These are phyloP conservation scores for Danaus plexippus DNA, from an alignment of 1,140 invertebrate genomes.

Conservation along the genomic window DNA sequence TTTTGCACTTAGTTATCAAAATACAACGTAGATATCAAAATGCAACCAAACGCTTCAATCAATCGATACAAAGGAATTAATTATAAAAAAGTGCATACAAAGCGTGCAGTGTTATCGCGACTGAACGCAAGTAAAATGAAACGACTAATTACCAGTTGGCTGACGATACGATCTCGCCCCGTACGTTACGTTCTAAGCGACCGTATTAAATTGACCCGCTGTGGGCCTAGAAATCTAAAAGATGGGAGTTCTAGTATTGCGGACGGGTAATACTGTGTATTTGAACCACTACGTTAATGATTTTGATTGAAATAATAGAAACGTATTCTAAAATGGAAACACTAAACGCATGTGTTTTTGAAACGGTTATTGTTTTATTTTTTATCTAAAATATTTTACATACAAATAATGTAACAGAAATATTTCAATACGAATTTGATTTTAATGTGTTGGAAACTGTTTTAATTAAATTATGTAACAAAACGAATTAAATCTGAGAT, in stretches of 20 bases:
- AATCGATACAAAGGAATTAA: constrained; percentile 56
- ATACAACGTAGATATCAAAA: constrained; percentile 9
- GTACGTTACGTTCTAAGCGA: constrained; percentile 6
- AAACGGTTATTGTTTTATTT: constrained; percentile 3
- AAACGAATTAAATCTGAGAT: too few species aligned
- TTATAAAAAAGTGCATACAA: constrained; percentile 54
- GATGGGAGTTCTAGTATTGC: too few species aligned
- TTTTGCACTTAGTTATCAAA: not conserved
- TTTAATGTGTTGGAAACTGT: too few species aligned
- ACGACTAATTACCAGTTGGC: constrained; percentile 50
- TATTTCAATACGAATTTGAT: too few species aligned
- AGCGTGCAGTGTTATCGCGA: constrained; percentile 46
- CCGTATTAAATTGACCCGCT: too few species aligned
- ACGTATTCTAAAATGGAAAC: constrained; percentile 1
- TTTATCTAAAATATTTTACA: too few species aligned
- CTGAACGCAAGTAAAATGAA: constrained; percentile 49
- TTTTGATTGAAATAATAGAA: constrained; percentile 22
- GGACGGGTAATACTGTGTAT: constrained; percentile 2
- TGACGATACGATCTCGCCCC: constrained; percentile 45
- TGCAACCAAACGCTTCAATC: constrained; percentile 24
- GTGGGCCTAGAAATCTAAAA: too few species aligned
- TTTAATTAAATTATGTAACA: too few species aligned
- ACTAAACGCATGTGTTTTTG: constrained; percentile 2
- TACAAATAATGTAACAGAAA: too few species aligned
- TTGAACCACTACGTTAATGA: constrained; percentile 15